Evolutionary conservation across 2,113 vertebrate species (phyloP).

Genomic region (Axis porcinus): DNA sequence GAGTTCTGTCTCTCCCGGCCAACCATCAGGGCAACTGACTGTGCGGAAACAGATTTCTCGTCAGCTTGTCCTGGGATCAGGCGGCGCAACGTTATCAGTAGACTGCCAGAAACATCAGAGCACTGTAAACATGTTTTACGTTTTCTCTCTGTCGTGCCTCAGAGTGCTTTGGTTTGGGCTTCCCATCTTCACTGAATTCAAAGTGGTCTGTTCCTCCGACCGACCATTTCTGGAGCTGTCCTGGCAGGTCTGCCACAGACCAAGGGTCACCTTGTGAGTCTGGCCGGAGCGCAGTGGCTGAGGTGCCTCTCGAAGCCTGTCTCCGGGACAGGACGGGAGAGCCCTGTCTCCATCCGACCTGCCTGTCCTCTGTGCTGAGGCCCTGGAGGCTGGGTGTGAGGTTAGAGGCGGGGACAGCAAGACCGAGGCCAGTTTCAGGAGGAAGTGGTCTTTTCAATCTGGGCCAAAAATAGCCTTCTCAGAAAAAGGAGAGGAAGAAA

Average conservation of each 20-base stretch:
- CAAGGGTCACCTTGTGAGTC: background rate
- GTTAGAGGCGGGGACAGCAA: background rate
- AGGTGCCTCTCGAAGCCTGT: background rate
- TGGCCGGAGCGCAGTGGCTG: background rate
- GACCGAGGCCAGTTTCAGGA: background rate
- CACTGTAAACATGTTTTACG: rapidly evolving
- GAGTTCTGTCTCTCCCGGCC: background rate
- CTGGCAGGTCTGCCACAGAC: background rate
- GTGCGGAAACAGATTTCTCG: background rate
- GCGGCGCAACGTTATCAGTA: rapidly evolving
- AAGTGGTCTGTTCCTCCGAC: background rate
- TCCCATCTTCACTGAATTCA: background rate
- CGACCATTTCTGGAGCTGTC: rapidly evolving
- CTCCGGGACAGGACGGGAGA: too few species aligned
- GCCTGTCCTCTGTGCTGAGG: rapidly evolving
- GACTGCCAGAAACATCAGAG: background rate
- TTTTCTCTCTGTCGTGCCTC: background rate
- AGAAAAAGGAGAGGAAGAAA: background rate
- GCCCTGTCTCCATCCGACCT: background rate
- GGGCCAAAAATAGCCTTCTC: background rate
- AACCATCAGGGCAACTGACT: rapidly evolving
- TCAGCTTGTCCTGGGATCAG: rapidly evolving
- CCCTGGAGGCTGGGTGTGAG: rapidly evolving
- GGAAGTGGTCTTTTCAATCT: background rate
- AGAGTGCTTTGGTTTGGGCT: background rate